Percentiles rank a stretch among this genome's conserved stretches.
phyloP scores from a whole-genome alignment of 2,797 vertebrate species.

The Botia almorhae region DNA sequence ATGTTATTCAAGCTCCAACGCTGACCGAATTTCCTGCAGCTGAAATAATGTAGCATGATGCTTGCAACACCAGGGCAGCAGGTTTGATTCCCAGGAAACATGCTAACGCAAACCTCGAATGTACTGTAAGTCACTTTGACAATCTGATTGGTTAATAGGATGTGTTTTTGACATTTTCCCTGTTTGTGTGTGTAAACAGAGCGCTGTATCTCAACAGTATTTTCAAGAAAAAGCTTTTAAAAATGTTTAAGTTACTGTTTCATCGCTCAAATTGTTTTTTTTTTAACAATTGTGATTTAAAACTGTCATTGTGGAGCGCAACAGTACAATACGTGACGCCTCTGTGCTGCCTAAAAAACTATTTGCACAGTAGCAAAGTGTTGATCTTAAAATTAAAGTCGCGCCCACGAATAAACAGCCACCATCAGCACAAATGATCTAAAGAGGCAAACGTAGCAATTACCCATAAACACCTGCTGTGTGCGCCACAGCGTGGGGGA shows the following conservation, averaged over 20 bases:
- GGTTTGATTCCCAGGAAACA: neutral
- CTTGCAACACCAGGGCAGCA: neutral
- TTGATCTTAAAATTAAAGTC: slow-evolving; percentile 55
- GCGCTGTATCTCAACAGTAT: neutral
- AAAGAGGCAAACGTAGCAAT: slow-evolving; percentile 45
- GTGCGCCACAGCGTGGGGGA: slow-evolving; percentile 21
- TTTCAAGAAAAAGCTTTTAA: neutral
- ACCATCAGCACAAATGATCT: slow-evolving; percentile 51
- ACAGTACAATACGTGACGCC: neutral
- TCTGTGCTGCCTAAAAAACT: slow-evolving; percentile 5
- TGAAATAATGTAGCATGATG: too few species aligned
- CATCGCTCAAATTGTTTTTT: neutral
- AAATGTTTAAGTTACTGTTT: neutral
- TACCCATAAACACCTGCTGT: slow-evolving; percentile 45
- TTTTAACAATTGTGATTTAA: too few species aligned
- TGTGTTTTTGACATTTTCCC: neutral
- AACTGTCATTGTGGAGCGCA: neutral
- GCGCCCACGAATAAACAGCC: slow-evolving; percentile 36
- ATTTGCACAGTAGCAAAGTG: slow-evolving; percentile 36
- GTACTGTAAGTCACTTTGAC: neutral
- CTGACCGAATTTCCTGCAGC: too few species aligned
- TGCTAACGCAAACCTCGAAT: neutral
- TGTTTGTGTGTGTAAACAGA: neutral
- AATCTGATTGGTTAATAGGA: neutral
- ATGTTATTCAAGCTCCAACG: too few species aligned